Evolutionary conservation across 2,797 vertebrate species (phyloP).

Genomic region (Halcyon badia): DNA sequence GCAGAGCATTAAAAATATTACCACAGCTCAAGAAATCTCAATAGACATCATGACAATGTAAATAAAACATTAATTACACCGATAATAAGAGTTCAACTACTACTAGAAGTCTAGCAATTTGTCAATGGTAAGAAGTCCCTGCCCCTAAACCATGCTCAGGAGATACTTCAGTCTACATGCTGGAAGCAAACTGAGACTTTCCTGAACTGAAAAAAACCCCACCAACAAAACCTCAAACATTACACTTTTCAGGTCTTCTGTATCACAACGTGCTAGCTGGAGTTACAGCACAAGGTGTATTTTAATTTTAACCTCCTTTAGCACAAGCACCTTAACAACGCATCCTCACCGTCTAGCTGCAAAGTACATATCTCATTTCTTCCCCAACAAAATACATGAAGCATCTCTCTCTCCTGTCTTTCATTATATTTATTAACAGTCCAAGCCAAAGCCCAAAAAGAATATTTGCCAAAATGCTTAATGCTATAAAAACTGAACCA

Average conservation of each 20-base stretch:
- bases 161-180: fast-evolving
- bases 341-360: neutral
- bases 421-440: neutral
- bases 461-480: neutral
- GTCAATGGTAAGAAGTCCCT: neutral
- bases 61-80: neutral
- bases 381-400: neutral
- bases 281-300: fast-evolving
- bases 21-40: neutral
- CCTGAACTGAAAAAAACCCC: neutral
- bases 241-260: neutral
- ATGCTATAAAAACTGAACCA: neutral
- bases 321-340: neutral
- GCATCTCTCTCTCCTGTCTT: neutral
- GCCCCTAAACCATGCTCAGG: too few relatives aligned
- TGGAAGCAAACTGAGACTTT: neutral
- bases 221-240: fast-evolving
- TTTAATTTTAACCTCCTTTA: neutral
- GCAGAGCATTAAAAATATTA: neutral
- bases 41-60: neutral
- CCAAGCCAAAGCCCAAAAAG: neutral
- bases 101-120: neutral
- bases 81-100: neutral
- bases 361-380: neutral
- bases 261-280: neutral